Percentiles rank a stretch among this genome's conserved stretches.
These are phyloP conservation scores for Cichlasoma orientale DNA, from an alignment of 2,797 vertebrate species.

Conservation along the genomic window DNA sequence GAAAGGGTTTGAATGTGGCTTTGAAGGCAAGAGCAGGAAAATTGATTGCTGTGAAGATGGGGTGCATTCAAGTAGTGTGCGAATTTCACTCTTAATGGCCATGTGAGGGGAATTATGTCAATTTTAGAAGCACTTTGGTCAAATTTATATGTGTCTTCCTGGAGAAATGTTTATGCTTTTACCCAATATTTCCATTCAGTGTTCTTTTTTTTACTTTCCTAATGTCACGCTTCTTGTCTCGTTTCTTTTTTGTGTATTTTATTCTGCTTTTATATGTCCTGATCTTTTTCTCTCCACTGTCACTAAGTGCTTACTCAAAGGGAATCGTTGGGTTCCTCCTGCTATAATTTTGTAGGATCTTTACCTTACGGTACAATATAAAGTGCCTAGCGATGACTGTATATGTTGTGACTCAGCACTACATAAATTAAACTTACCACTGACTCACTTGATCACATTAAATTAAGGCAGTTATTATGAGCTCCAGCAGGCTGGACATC, in stretches of 20 bases:
- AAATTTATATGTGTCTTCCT: conserved; percentile 20
- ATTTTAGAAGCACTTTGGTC: conserved; percentile 7
- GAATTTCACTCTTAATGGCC: conserved; percentile 21
- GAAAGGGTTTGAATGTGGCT: conserved; percentile 43
- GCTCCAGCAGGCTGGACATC: conserved; percentile 31
- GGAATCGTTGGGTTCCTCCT: background rate
- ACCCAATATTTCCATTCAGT: background rate
- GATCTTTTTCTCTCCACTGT: background rate
- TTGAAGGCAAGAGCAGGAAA: conserved; percentile 45
- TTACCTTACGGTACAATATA: background rate
- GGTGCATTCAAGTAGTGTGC: conserved; percentile 8
- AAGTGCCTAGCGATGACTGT: background rate
- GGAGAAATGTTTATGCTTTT: background rate
- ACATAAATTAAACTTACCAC: background rate
- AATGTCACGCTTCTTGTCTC: background rate
- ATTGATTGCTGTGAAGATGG: conserved; percentile 25
- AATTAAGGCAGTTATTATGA: conserved; percentile 30
- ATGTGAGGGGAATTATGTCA: conserved; percentile 16
- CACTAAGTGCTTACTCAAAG: background rate
- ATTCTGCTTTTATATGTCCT: background rate
- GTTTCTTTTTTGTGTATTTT: background rate
- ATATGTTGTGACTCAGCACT: background rate
- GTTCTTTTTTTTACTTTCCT: background rate
- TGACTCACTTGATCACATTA: conserved; percentile 2
- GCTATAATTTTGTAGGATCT: background rate